Percentiles rank a stretch among this genome's conserved stretches.
Conservation (phyloP, 2,888 invertebrate genomes). For the Electrophaes corylata region DNA sequence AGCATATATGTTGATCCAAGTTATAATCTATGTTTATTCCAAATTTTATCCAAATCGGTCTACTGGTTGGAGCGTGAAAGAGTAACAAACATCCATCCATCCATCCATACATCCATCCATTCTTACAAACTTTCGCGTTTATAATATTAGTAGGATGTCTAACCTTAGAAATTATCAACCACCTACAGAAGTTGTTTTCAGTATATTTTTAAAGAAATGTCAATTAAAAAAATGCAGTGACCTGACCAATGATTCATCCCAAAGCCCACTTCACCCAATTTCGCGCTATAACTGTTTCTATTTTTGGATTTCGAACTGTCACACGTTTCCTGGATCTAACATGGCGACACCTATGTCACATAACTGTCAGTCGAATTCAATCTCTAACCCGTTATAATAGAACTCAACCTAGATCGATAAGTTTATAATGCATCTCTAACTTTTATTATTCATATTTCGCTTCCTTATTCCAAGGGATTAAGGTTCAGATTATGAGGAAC, state of each 20-base stretch:
- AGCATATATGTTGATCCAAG: too few species aligned
- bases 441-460: conserved; percentile 37
- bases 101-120: too few species aligned
- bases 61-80: too few species aligned
- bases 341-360: conserved; percentile 54
- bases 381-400: conserved; percentile 46
- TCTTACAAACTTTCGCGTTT: too few species aligned
- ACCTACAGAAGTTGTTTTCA: too few species aligned
- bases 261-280: conserved; percentile 60
- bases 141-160: too few species aligned
- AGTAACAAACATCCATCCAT: too few species aligned
- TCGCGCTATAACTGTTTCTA: conserved; percentile 67
- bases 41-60: too few species aligned
- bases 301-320: conserved; percentile 67
- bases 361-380: conserved; percentile 48
- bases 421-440: conserved; percentile 35
- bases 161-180: too few species aligned
- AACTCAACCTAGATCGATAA: conserved; percentile 42
- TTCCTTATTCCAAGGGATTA: conserved; percentile 32
- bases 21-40: too few species aligned
- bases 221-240: conserved; percentile 32
- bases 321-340: conserved; percentile 66
- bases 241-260: conserved; percentile 40
- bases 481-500: conserved; percentile 23
- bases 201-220: conserved; percentile 8